phyloP scores from a whole-genome alignment of 2,797 vertebrate species.

The Rhyacichthys aspro region DNA sequence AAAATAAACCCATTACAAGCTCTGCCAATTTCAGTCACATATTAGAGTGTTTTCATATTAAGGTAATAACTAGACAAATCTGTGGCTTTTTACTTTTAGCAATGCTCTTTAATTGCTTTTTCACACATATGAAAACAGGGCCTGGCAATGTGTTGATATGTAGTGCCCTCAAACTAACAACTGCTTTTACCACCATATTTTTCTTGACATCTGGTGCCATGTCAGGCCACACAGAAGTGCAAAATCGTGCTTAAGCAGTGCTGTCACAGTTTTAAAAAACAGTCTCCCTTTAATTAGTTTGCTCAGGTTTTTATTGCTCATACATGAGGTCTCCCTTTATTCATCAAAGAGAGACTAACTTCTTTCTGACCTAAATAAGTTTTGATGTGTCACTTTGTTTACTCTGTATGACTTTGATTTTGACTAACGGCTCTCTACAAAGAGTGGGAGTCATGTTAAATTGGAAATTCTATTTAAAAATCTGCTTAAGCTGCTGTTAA shows the following conservation, averaged over 20 bases:
- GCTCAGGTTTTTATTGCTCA: slow-evolving; percentile 6
- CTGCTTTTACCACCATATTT: slow-evolving; percentile 53
- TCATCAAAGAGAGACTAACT: slow-evolving; percentile 39
- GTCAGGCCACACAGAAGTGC: slow-evolving; percentile 60
- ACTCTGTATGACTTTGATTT: slow-evolving; percentile 42
- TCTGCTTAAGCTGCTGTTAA: slow-evolving; percentile 23
- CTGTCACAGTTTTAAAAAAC: slow-evolving; percentile 14
- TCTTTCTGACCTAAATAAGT: slow-evolving; percentile 48
- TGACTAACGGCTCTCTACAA: slow-evolving; percentile 49
- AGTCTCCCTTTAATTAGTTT: background rate
- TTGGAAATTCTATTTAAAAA: slow-evolving; percentile 23
- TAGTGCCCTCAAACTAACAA: slow-evolving; percentile 54
- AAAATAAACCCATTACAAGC: background rate
- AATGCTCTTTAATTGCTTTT: slow-evolving; percentile 68
- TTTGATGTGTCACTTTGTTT: slow-evolving; percentile 50
- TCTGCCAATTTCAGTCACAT: slow-evolving; percentile 23
- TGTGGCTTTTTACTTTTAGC: slow-evolving; percentile 11
- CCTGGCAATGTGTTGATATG: slow-evolving; percentile 66
- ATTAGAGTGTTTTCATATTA: slow-evolving; percentile 29
- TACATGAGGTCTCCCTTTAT: slow-evolving; percentile 26
- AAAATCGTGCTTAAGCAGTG: slow-evolving; percentile 36
- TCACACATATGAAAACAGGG: slow-evolving; percentile 36
- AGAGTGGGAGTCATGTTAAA: slow-evolving; percentile 40
- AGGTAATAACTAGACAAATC: slow-evolving; percentile 16
- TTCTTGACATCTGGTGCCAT: slow-evolving; percentile 60